Base-by-base conservation (phyloP, 1,140 invertebrate genomes). In the Drusus annulatus region DNA sequence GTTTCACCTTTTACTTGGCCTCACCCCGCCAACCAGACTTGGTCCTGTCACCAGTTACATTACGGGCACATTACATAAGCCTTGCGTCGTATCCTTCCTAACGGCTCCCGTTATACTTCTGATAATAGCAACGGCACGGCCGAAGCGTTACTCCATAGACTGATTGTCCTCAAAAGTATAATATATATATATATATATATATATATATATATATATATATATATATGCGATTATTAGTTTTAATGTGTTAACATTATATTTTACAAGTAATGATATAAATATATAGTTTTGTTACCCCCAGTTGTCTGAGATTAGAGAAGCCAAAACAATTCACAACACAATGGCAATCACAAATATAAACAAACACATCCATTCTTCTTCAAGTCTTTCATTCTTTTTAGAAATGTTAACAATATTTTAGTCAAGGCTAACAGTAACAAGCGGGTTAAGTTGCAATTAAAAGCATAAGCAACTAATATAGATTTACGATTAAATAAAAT, bases 391-490 rank as follows among this genome's bases (percentile, higher is more conserved):
- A 25, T 31, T 73, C 69, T 54, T 51, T 52, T 25, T 54, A 54
- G 69, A 73, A 73, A 54, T 73, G 51, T 73, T 54, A 52, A 73
- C 25, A 31, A 79, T 80, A 83, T 73, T 81, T 58, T 78, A 80
- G 62, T 75, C 7, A 78, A 80, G 63, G 71, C 76, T 74, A 80
- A 82, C 76, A 78, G 81, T 81, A 83, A 80, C 79, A 83, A 81
- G 79, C 73, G 58, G 54, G 68, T 74, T 80, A 78, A 36, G 58
- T 63, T 76, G 79, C 69, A 36, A 71, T 80, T 68, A 83, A 80
- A 83, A 79, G 79, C 82, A 69, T 76, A 80, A 79, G 71, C 60
- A 76, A 79, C 74, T 79, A 81, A 79, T 78, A 77, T 82, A 79
- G 8, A 50, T 76, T 74, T 76, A 82, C 74, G 51, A 82, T 80